Conservation (phyloP, 2,113 vertebrate genomes). For the Sinocyclocheilus rhinocerous region DNA sequence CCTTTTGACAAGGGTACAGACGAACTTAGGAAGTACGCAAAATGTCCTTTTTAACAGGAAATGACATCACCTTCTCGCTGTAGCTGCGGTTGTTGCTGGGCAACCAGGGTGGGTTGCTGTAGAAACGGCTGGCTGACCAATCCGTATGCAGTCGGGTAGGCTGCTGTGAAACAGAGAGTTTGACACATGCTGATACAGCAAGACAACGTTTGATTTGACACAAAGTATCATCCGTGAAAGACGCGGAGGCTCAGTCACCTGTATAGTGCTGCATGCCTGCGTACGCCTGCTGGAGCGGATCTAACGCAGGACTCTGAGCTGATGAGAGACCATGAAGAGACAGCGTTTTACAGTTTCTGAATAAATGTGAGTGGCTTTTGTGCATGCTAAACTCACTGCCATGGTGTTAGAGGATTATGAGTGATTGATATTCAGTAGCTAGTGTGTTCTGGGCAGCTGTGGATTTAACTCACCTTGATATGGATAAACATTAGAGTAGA, state of each 20-base stretch:
- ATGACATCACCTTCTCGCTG: slow-evolving; percentile 84
- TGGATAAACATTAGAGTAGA: slow-evolving; percentile 85
- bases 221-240: background rate
- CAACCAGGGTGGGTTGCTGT: slow-evolving; percentile 84
- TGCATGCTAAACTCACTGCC: background rate
- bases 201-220: background rate
- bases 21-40: no score
- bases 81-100: slow-evolving; percentile 87
- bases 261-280: slow-evolving; percentile 87
- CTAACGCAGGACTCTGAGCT: slow-evolving; percentile 88
- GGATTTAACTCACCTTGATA: slow-evolving; percentile 78
- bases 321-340: slow-evolving; percentile 58
- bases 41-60: slow-evolving; percentile 4
- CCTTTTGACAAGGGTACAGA: no score
- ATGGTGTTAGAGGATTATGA: background rate
- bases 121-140: slow-evolving; percentile 87
- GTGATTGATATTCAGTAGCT: no score
- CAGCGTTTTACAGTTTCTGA: background rate
- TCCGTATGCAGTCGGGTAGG: slow-evolving; percentile 89
- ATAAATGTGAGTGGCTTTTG: background rate
- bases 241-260: background rate
- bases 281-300: slow-evolving; percentile 89
- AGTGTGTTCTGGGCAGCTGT: slow-evolving; percentile 58
- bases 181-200: slow-evolving; percentile 60
- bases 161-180: slow-evolving; percentile 73